Evolutionary conservation across 1,140 invertebrate species (phyloP).

Genomic region (Plodia interpunctella): DNA sequence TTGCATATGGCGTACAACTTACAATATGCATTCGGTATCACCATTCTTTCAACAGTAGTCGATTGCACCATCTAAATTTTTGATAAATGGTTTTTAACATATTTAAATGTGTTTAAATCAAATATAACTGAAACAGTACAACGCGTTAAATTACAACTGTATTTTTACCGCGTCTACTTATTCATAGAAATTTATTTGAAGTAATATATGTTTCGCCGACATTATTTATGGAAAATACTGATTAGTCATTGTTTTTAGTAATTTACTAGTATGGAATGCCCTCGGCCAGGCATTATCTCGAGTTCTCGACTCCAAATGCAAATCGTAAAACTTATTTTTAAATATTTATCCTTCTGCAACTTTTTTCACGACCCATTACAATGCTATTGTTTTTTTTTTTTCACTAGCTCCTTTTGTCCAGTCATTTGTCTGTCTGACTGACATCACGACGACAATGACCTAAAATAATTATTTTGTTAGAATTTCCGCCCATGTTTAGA

Average conservation of each 20-base stretch:
- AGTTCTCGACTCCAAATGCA: constrained; percentile 39
- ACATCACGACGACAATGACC: constrained; percentile 70
- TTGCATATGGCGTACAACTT: too few species aligned
- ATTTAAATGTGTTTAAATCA: too few species aligned
- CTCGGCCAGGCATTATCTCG: neutral
- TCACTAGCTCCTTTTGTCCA: constrained; percentile 40
- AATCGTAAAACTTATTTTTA: constrained; percentile 28
- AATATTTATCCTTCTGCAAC: constrained; percentile 44
- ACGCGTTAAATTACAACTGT: too few species aligned
- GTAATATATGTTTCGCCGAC: too few species aligned
- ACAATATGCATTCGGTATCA: too few species aligned
- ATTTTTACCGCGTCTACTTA: too few species aligned
- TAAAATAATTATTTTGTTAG: constrained; percentile 66
- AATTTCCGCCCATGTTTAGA: constrained; percentile 49
- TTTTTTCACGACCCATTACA: constrained; percentile 52
- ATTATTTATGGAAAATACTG: too few species aligned
- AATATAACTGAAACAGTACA: too few species aligned
- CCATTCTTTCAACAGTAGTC: too few species aligned
- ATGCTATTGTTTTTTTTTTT: constrained; percentile 63
- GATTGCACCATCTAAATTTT: too few species aligned
- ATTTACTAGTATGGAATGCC: constrained; percentile 21
- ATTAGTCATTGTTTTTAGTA: neutral
- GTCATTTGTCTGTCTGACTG: constrained; percentile 58
- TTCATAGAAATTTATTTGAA: too few species aligned
- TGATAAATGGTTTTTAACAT: too few species aligned